Conservation (phyloP, 2,888 invertebrate species). For the Mesorhabditis belari region DNA sequence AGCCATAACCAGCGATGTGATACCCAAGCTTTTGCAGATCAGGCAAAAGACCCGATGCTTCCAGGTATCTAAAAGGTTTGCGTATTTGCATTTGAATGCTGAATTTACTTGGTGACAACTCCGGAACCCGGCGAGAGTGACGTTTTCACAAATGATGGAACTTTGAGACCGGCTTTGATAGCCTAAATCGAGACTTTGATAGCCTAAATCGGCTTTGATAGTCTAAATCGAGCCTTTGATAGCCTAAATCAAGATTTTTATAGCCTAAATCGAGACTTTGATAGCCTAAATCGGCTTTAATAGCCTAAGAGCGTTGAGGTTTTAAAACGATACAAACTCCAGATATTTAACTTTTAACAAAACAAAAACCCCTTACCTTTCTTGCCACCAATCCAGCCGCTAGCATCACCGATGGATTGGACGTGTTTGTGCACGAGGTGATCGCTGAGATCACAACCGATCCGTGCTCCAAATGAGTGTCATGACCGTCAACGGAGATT, state of each 20-base stretch:
- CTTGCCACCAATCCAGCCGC: slow-evolving; percentile 69
- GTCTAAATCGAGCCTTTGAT: too few species aligned
- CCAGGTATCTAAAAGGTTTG: slow-evolving; percentile 58
- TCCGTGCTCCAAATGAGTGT: slow-evolving; percentile 55
- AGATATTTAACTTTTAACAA: not conserved
- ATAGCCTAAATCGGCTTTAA: too few species aligned
- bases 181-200: slow-evolving; percentile 13
- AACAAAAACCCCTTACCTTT: slow-evolving; percentile 13
- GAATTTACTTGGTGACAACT: slow-evolving; percentile 77
- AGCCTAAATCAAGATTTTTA: too few species aligned
- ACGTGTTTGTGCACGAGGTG: slow-evolving; percentile 95
- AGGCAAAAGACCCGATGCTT: slow-evolving; percentile 84
- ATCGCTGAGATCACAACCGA: slow-evolving; percentile 94
- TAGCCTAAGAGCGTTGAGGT: too few species aligned
- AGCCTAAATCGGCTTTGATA: not conserved
- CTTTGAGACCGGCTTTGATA: slow-evolving; percentile 78
- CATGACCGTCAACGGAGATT: slow-evolving; percentile 14
- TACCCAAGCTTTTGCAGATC: slow-evolving; percentile 63
- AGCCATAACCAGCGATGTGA: slow-evolving; percentile 93
- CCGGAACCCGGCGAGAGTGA: slow-evolving; percentile 91
- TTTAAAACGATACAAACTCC: not conserved
- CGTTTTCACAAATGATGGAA: slow-evolving; percentile 89
- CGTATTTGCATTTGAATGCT: too few species aligned
- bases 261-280: too few species aligned
- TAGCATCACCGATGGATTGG: slow-evolving; percentile 94